Evolutionary conservation across 1,140 invertebrate species (phyloP), one percentile per base, ranked within the genome.

Genomic region (Dysdera silvatica): DNA sequence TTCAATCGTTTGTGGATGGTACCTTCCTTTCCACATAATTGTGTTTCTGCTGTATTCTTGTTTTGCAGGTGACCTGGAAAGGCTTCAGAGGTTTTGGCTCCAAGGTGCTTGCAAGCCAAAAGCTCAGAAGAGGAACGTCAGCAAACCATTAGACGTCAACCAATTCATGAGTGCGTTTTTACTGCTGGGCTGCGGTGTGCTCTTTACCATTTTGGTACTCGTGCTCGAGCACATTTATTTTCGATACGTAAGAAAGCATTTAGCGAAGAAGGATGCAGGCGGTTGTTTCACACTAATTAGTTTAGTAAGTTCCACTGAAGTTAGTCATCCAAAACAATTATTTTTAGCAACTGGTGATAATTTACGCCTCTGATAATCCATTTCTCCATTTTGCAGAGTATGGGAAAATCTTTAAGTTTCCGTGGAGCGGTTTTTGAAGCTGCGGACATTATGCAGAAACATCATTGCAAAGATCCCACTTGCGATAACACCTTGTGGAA

Each of bases 151-250:
- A 64, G 94, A 94, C 3, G 81, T 98, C 41, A 90, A 97, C 74
- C 95, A 99, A 79, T 98, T 99, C 77, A 85, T 97, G 71, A 95
- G 90, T 32, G 95, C 95, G n/a, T 99, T 98, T 75, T 81, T 98
- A 12, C 82, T 99, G 57, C 82, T 99, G 16, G 93, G 91, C 81
- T 88, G 87, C 57, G 95, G 95, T 37, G 92, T 98, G 66, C 78
- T 95, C 47, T 77, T 97, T 58, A 90, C 91, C 0, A 84, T 89
- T 0, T 69, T 92, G 5, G 81, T 97, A 40, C 81, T 98, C 7
- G 77, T 90, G 4, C 74, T 93, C 16, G 95, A 98, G 76, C 87
- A 95, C 76, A 77, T 95, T 32, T 98, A 98, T 76, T 96, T 93
- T 76, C 89, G 89, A 72, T 95, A 94, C 74, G 71, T 80, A 53